Base-by-base conservation (phyloP, 2,797 vertebrate genomes). In the Pangasius mekongensis region DNA sequence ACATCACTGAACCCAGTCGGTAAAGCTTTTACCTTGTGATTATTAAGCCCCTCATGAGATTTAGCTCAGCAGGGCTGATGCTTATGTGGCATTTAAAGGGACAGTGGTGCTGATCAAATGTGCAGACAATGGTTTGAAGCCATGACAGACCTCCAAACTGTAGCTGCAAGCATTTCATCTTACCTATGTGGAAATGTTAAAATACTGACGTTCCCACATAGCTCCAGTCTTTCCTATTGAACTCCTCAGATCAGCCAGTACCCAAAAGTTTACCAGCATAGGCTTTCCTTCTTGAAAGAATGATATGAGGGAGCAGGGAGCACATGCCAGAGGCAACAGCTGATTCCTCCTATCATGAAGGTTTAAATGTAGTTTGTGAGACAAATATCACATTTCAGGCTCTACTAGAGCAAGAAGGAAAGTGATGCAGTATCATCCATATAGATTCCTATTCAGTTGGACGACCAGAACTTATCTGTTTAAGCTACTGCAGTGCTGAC, bases 21-120 rank as follows among this genome's bases (percentile, higher is more conserved):
- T 77, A 88, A 85, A 36, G 74, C 76, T 85, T 85, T 85, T 39
- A 80, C 49, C 52, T 71, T 71, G 87, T 87, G 74, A 88, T 85
- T 81, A 88, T 80, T 71, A 80, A 71, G n/a, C 54, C n/a, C 39
- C 74, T 66, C 9, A 24, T 39, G 22, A 66, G 33, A 90, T 89
- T 80, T 66, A 64, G 54, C 62, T 64, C 77, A 83, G 83, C 56
- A 47, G 62, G 73, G n/a, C 86, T 56, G n/a, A 22, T 47, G 71
- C 71, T 60, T 78, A 36, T 66, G 76, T 66, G 78, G 56, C 84
- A 86, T 86, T 89, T 88, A 64, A 82, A 78, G 84, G 76, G 87
- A 76, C 60, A 30, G 20, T 39, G n/a, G 24, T 69, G 36, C 81
- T 33, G 86, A 87, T 90, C 87, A 90, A 85, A 86, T 60, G 69